Conservation (phyloP, 2,888 invertebrate genomes). For the Tuberolachnus salignus region DNA sequence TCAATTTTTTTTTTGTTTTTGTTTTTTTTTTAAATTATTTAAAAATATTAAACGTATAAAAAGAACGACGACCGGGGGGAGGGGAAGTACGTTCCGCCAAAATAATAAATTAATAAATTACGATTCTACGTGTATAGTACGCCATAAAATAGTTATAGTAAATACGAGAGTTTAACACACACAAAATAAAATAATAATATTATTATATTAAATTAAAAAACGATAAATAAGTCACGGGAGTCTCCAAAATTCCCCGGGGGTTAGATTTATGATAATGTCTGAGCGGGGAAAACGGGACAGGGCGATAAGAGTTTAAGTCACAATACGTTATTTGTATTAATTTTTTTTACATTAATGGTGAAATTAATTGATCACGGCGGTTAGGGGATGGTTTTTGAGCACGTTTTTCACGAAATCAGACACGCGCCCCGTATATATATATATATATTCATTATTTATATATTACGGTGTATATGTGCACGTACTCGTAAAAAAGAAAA, state of each 20-base stretch:
- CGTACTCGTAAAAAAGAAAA: no score
- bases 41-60: conserved; percentile 54
- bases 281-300: background rate
- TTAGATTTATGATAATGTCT: no score
- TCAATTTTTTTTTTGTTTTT: conserved; percentile 9
- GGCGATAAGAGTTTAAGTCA: background rate
- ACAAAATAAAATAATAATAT: background rate
- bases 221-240: conserved; percentile 35
- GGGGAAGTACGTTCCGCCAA: conserved; percentile 29
- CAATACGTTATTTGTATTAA: no score
- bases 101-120: conserved; percentile 56
- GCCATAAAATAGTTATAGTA: background rate
- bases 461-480: no score
- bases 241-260: no score
- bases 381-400: no score
- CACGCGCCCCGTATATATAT: no score
- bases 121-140: conserved; percentile 15
- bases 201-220: background rate
- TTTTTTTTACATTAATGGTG: no score
- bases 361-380: no score
- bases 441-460: no score
- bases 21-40: background rate
- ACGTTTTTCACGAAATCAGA: no score
- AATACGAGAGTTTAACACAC: conserved; percentile 39
- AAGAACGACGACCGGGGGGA: conserved; percentile 20